Conservation (phyloP, 2,797 vertebrate genomes). For the Acanthopagrus latus region DNA sequence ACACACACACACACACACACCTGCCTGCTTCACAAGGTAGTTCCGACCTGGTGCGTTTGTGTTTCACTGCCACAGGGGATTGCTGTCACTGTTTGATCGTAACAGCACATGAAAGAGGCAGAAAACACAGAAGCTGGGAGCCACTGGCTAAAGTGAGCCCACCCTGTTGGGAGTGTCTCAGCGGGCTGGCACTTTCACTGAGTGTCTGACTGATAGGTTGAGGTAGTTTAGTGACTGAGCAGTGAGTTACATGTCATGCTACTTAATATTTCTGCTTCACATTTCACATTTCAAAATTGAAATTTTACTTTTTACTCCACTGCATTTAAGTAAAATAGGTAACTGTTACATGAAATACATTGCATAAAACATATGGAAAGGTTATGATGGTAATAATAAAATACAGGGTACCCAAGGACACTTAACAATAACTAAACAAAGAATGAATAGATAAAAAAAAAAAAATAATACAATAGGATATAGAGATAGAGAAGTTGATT, state of each 20-base stretch:
- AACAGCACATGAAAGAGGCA: conserved; percentile 59
- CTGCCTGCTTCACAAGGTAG: conserved; percentile 34
- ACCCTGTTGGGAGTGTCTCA: conserved; percentile 16
- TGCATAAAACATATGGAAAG: background rate
- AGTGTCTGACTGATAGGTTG: conserved; percentile 18
- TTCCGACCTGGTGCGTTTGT: conserved; percentile 49
- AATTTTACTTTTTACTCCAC: background rate
- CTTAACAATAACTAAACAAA: too few species aligned
- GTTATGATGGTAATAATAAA: too few species aligned
- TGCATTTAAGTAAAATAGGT: background rate
- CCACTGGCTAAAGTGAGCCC: conserved; percentile 34
- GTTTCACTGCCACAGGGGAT: conserved; percentile 40
- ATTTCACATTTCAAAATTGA: background rate
- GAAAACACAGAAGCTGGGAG: conserved; percentile 31
- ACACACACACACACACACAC: conserved; percentile 14
- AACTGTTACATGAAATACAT: too few species aligned
- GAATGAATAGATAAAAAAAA: too few species aligned
- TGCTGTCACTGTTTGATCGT: conserved; percentile 58
- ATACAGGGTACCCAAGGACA: too few species aligned
- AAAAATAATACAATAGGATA: too few species aligned
- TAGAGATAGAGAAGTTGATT: too few species aligned
- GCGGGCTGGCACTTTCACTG: conserved; percentile 27
- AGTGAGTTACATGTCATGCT: background rate
- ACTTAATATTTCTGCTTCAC: background rate
- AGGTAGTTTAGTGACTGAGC: background rate